Evolutionary conservation across 2,797 vertebrate species (phyloP).

Genomic region (Manis javanica): DNA sequence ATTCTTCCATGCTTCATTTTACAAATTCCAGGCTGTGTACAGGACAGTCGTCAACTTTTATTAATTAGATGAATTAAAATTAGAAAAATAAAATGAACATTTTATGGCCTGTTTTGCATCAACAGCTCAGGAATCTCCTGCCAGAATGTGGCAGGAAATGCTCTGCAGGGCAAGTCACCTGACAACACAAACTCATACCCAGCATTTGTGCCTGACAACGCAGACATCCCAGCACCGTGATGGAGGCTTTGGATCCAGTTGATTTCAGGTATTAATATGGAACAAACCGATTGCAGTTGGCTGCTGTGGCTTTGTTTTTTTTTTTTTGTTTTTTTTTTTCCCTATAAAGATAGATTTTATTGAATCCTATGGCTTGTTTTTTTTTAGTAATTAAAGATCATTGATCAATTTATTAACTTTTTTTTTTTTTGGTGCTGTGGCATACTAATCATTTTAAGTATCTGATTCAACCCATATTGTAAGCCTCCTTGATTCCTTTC

Average conservation of each 20-base stretch:
- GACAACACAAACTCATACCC: neutral
- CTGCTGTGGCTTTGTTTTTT: rapidly evolving
- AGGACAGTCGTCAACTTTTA: neutral
- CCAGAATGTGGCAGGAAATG: neutral
- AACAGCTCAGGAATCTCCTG: neutral
- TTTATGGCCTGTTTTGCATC: neutral
- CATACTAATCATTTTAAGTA: neutral
- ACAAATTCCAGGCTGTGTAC: neutral
- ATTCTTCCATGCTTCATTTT: neutral
- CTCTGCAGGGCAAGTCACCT: rapidly evolving
- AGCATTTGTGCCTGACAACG: too few species aligned
- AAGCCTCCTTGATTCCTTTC: neutral
- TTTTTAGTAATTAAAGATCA: too few species aligned
- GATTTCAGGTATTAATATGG: rapidly evolving
- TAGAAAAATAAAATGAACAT: neutral
- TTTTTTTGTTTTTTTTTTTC: too few species aligned
- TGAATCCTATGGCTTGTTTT: too few species aligned
- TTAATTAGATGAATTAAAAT: neutral
- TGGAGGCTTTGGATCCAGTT: rapidly evolving
- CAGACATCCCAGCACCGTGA: neutral
- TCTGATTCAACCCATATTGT: neutral
- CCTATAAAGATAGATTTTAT: too few species aligned
- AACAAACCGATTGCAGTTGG: rapidly evolving
- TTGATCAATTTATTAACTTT: too few species aligned
- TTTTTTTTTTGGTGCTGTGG: too few species aligned